A percentile compares a stretch with the other conserved stretches of the same genome.
phyloP scores from a whole-genome alignment of 2,113 vertebrate genomes.

The Toxotes jaculatrix region DNA sequence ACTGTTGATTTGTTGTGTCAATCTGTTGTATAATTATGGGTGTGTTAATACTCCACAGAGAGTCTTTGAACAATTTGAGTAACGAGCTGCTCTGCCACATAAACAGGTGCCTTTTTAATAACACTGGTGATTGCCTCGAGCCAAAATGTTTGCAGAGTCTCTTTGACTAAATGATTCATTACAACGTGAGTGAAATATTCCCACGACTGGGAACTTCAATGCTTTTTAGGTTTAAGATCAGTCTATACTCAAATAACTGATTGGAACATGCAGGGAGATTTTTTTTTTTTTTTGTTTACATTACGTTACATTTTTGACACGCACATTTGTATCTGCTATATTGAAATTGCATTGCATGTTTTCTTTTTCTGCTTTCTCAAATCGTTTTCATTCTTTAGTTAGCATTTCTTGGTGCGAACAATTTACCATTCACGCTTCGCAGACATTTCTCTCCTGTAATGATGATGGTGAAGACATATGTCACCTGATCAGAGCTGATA shows the following conservation, averaged over 20 bases:
- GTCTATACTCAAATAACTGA: no score
- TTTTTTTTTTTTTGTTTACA: no score
- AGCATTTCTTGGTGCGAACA: no score
- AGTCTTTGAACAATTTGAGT: background rate
- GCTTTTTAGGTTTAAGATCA: background rate
- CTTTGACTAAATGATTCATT: constrained; percentile 18
- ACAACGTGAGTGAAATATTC: constrained; percentile 9
- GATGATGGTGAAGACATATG: no score
- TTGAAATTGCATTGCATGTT: no score
- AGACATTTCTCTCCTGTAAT: no score
- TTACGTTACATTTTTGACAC: no score
- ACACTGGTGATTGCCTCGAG: constrained; percentile 2
- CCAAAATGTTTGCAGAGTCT: constrained; percentile 21
- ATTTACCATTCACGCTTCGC: no score
- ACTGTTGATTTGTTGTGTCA: background rate
- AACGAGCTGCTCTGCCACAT: constrained; percentile 9
- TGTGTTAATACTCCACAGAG: background rate
- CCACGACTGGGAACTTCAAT: background rate
- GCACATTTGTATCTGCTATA: no score
- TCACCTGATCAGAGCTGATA: background rate
- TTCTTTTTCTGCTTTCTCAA: no score
- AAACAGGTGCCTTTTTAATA: constrained; percentile 22
- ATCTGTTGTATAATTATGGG: background rate
- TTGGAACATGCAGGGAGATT: no score
- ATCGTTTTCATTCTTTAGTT: no score